Percentiles rank a stretch among this genome's conserved stretches.
Conservation (phyloP, 1,140 invertebrate species). For the Diorhabda sublineata region DNA sequence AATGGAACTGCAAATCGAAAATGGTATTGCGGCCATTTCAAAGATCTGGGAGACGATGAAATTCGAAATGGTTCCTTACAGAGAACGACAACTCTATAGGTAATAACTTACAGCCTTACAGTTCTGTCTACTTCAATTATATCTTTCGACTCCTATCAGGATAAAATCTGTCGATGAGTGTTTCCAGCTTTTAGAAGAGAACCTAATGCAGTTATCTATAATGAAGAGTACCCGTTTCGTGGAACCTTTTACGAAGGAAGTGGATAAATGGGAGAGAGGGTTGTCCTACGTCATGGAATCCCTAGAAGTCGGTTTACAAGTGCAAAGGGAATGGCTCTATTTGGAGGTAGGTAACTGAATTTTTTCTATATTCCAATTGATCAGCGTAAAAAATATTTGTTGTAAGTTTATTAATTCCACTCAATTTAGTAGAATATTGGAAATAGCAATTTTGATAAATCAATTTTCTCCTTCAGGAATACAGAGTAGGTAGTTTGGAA, state of each 20-base stretch:
- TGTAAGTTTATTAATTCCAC: too few relatives aligned
- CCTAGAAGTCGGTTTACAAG: constrained; percentile 68
- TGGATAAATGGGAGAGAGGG: constrained; percentile 78
- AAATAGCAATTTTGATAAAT: too few relatives aligned
- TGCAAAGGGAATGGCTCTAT: constrained; percentile 78
- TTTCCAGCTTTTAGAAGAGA: constrained; percentile 67
- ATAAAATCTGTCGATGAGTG: constrained; percentile 69
- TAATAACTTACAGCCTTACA: constrained; percentile 13
- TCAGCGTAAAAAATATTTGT: too few relatives aligned
- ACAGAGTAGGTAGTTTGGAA: too few relatives aligned
- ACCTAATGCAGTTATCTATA: constrained; percentile 68
- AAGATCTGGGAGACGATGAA: constrained; percentile 66
- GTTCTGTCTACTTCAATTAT: background rate
- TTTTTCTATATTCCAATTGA: background rate
- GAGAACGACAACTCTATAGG: constrained; percentile 58
- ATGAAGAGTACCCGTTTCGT: constrained; percentile 86
- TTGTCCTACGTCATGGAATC: constrained; percentile 74
- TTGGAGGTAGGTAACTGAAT: constrained; percentile 55
- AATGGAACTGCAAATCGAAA: constrained; percentile 80
- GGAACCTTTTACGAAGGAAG: constrained; percentile 73
- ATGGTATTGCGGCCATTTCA: constrained; percentile 66
- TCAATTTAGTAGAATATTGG: too few relatives aligned
- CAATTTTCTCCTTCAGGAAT: too few relatives aligned
- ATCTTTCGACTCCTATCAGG: constrained; percentile 41
- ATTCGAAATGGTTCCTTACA: constrained; percentile 67